Conservation (phyloP, 2,888 invertebrate species). For the Enchytraeus crypticus region DNA sequence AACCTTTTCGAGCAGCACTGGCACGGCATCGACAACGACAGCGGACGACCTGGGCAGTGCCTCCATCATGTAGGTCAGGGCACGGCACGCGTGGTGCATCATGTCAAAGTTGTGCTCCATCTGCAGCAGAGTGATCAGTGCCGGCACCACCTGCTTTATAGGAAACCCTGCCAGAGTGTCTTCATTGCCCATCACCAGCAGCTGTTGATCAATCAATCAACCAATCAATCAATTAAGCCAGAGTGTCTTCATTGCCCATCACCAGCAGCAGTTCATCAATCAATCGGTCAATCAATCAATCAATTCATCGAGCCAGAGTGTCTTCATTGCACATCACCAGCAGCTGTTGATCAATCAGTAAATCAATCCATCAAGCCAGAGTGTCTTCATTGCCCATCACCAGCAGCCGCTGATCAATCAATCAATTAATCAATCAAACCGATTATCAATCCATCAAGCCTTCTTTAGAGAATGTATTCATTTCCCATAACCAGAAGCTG, state of each 20-base stretch:
- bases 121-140: constrained; percentile 78
- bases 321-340: constrained; percentile 99
- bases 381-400: constrained; percentile 99
- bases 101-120: constrained; percentile 99
- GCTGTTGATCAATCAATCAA: constrained; percentile 40
- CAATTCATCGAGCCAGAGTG: constrained; percentile 65
- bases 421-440: not conserved
- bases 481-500: too few relatives aligned
- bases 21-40: constrained; percentile 91
- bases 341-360: constrained; percentile 51
- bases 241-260: constrained; percentile 97
- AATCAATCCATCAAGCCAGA: constrained; percentile 56
- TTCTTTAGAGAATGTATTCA: not conserved
- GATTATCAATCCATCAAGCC: not conserved
- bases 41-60: constrained; percentile 85
- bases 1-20: constrained; percentile 80
- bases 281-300: not conserved
- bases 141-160: constrained; percentile 92
- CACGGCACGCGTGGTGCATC: constrained; percentile 98
- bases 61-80: constrained; percentile 97
- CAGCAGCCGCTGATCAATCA: constrained; percentile 56
- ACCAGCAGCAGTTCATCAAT: constrained; percentile 61
- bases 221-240: constrained; percentile 54
- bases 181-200: constrained; percentile 97
- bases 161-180: constrained; percentile 97